Evolutionary conservation across 2,797 vertebrate genomes (phyloP).

Genomic region (Anniella stebbinsi): DNA sequence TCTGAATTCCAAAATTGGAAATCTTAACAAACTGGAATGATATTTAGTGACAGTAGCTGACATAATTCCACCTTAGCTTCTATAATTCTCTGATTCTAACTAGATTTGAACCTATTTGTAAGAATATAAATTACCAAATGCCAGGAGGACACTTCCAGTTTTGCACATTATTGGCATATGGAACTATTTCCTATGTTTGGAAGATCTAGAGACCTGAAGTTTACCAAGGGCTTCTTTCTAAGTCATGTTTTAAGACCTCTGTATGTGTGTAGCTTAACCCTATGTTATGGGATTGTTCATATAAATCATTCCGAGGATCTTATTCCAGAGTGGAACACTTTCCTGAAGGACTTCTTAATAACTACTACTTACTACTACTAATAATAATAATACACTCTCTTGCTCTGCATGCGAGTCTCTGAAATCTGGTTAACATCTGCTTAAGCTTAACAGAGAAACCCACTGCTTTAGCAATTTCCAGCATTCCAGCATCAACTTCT

Average conservation of each 20-base stretch:
- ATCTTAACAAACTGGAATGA: background rate
- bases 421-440: slow-evolving; percentile 31
- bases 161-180: background rate
- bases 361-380: background rate
- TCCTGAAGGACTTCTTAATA: too few relatives aligned
- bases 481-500: background rate
- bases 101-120: background rate
- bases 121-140: background rate
- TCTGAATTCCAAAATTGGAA: background rate
- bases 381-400: background rate
- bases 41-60: background rate
- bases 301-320: too few relatives aligned
- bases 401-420: background rate
- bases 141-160: background rate
- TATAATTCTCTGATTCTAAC: background rate
- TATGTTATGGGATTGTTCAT: background rate
- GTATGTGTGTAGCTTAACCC: background rate
- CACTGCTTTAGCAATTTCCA: background rate
- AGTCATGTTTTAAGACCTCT: background rate
- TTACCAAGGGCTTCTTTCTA: background rate
- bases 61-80: background rate
- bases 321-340: background rate
- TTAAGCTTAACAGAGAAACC: slow-evolving; percentile 11
- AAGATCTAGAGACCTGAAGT: background rate
- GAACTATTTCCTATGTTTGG: background rate